Percentiles rank a stretch among this genome's conserved stretches.
Conservation (phyloP, 2,888 invertebrate genomes). For the Pterostichus niger region DNA sequence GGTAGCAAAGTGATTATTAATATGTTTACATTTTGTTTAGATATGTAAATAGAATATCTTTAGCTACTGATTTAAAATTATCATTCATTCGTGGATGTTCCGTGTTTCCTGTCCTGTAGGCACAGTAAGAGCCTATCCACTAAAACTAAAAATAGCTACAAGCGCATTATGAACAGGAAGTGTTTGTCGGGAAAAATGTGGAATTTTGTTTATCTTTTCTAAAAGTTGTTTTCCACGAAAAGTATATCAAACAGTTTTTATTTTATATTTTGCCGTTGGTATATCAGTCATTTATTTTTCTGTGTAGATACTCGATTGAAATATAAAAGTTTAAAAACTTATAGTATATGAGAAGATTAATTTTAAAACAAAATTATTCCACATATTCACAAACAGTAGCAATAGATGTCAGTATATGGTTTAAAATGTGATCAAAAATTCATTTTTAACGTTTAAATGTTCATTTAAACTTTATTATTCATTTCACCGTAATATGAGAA, state of each 20-base stretch:
- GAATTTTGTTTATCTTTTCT: constrained; percentile 53
- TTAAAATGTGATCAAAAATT: no score
- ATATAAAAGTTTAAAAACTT: no score
- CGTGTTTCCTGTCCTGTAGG: constrained; percentile 22
- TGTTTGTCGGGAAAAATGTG: constrained; percentile 38
- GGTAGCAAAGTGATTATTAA: background rate
- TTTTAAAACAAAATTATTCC: no score
- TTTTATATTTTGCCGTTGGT: background rate
- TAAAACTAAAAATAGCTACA: constrained; percentile 38
- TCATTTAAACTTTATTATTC: no score
- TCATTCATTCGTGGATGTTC: constrained; percentile 6
- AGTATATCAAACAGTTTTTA: background rate
- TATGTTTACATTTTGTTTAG: background rate
- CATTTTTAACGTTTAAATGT: no score
- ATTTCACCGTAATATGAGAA: no score
- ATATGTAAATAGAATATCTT: constrained; percentile 1
- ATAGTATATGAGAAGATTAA: no score
- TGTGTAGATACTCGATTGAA: background rate
- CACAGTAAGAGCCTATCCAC: background rate
- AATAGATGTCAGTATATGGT: no score
- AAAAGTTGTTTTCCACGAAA: constrained; percentile 29
- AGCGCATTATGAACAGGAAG: constrained; percentile 35
- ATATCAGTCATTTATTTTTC: background rate
- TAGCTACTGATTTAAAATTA: constrained; percentile 29
- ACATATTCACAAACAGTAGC: no score